These are phyloP conservation scores for Phocides pigmalion DNA, from an alignment of 1,140 invertebrate species.

Conservation along the genomic window DNA sequence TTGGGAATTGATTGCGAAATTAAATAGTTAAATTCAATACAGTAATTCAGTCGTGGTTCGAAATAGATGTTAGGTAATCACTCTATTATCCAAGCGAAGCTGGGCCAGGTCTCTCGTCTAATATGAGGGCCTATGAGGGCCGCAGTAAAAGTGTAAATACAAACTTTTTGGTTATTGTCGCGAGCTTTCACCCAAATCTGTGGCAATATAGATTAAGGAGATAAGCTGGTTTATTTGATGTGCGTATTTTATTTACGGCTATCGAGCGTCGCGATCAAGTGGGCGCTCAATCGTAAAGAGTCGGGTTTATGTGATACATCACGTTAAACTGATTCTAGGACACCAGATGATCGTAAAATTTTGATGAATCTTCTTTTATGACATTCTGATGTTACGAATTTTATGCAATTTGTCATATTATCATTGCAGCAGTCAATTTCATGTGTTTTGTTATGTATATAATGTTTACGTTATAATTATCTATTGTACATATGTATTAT, in stretches of 20 bases:
- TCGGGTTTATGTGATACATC: slow-evolving; percentile 7
- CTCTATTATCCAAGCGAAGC: no score
- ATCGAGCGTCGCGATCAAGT: not conserved
- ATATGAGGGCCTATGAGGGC: not conserved
- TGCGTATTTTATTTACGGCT: slow-evolving; percentile 5
- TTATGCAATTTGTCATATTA: not conserved
- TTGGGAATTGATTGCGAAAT: no score
- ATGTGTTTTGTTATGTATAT: no score
- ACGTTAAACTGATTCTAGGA: slow-evolving; percentile 7
- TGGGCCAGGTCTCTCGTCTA: no score
- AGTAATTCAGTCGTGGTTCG: no score
- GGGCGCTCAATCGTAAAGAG: not conserved
- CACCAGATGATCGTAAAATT: not conserved
- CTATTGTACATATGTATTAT: no score
- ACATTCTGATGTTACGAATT: no score
- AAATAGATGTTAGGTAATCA: no score
- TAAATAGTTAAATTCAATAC: no score
- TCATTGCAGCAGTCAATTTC: no score
- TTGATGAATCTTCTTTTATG: not conserved
- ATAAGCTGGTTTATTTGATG: slow-evolving; percentile 11
- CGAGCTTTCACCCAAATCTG: not conserved
- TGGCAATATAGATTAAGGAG: slow-evolving; percentile 4
- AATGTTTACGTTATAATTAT: no score
- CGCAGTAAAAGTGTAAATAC: no score
- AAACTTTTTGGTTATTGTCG: not conserved